Evolutionary conservation across 2,888 invertebrate genomes (phyloP).

Genomic region (Lasioglossum vierecki): DNA sequence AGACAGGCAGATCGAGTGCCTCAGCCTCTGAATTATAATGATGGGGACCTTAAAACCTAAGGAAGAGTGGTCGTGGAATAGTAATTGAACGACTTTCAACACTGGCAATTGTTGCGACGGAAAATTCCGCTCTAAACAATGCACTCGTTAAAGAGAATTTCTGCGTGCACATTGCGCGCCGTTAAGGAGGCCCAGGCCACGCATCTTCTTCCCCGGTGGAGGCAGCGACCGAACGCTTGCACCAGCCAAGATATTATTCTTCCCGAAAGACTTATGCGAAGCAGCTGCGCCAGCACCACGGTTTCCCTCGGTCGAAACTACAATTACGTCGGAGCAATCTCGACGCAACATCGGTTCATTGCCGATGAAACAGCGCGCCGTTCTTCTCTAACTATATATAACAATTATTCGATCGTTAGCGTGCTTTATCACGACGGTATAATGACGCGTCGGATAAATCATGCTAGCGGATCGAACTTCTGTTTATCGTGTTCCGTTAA

Average conservation of each 20-base stretch:
- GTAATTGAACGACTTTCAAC: constrained; percentile 3
- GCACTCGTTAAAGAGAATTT: constrained; percentile 35
- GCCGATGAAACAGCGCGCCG: constrained; percentile 51
- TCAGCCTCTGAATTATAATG: neutral
- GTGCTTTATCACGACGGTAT: constrained; percentile 39
- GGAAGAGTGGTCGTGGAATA: neutral
- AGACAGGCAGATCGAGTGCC: neutral
- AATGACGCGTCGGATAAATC: constrained; percentile 43
- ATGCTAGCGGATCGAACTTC: constrained; percentile 21
- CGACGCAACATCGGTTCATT: constrained; percentile 65
- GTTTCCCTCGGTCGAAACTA: constrained; percentile 43
- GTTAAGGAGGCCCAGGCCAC: constrained; percentile 55
- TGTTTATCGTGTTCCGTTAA: neutral
- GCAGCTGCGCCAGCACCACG: constrained; percentile 75
- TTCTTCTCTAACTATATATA: constrained; percentile 54
- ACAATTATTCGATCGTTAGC: constrained; percentile 57
- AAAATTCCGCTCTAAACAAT: constrained; percentile 20
- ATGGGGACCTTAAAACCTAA: neutral
- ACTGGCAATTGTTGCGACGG: neutral
- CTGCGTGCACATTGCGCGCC: constrained; percentile 39
- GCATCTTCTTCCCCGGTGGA: constrained; percentile 56
- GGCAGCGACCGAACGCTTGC: constrained; percentile 67
- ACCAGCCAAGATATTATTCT: constrained; percentile 78
- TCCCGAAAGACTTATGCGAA: constrained; percentile 78
- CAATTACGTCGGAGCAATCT: constrained; percentile 65